phyloP scores from a whole-genome alignment of 2,113 vertebrate genomes.

The Crotalus horridus region DNA sequence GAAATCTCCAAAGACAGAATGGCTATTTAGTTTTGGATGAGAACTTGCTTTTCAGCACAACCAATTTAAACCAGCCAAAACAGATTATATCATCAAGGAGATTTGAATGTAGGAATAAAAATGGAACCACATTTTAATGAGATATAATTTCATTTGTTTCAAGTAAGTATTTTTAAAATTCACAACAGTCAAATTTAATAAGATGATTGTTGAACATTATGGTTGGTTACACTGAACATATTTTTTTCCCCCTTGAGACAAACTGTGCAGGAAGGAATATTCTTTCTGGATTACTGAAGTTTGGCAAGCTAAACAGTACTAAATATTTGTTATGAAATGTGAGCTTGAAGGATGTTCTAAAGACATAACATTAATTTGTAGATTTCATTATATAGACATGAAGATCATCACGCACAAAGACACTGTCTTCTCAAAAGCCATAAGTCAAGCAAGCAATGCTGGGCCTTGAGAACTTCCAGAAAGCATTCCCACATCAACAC shows the following conservation, averaged over 20 bases:
- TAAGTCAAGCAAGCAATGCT: slow-evolving; percentile 35
- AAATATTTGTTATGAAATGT: neutral
- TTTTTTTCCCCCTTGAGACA: neutral
- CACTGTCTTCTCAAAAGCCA: slow-evolving; percentile 35
- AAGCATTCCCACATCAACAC: slow-evolving; percentile 21
- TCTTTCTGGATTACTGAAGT: neutral
- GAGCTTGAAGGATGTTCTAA: neutral
- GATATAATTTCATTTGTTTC: neutral
- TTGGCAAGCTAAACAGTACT: neutral
- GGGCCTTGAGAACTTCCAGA: slow-evolving; percentile 36
- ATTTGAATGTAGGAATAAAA: neutral
- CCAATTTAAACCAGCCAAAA: neutral
- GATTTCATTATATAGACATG: slow-evolving; percentile 51
- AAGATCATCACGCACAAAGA: slow-evolving; percentile 51
- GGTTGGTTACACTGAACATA: neutral
- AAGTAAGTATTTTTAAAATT: neutral
- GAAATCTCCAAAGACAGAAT: neutral
- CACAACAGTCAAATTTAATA: neutral
- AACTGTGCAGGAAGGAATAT: neutral
- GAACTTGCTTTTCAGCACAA: neutral
- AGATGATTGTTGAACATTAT: neutral
- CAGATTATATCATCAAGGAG: neutral
- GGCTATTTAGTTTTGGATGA: neutral
- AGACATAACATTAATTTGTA: neutral
- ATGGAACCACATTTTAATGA: slow-evolving; percentile 1